A percentile compares a stretch with the other conserved stretches of the same genome.
phyloP scores from a whole-genome alignment of 2,113 vertebrate genomes.

The Aplodontia rufa region DNA sequence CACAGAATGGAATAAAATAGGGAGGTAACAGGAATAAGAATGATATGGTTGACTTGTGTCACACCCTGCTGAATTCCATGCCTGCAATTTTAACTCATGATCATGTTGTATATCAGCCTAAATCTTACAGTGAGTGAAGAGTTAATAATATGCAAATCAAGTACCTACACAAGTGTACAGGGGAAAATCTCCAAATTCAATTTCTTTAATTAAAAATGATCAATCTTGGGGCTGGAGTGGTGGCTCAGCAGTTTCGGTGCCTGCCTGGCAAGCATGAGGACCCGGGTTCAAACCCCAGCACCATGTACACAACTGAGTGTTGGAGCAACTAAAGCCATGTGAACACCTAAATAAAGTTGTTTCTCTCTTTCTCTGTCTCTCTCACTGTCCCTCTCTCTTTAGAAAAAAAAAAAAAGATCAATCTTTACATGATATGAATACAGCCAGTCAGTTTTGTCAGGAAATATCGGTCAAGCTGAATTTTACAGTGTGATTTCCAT shows the following conservation, averaged over 20 bases:
- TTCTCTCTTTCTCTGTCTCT: no score
- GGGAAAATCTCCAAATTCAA: background rate
- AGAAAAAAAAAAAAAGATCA: no score
- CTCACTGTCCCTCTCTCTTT: no score
- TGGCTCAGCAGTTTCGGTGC: no score
- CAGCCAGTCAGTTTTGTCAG: background rate
- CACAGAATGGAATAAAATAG: background rate
- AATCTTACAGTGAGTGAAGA: background rate
- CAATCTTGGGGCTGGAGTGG: no score
- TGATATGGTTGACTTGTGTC: background rate
- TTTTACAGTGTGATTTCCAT: background rate
- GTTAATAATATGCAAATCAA: constrained; percentile 10
- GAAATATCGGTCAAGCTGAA: background rate
- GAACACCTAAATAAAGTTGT: no score
- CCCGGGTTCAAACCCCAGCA: no score
- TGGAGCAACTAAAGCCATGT: no score
- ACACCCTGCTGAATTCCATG: background rate
- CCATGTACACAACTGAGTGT: no score
- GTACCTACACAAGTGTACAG: background rate
- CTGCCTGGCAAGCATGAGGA: no score
- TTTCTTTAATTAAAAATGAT: background rate
- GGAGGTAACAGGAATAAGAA: background rate
- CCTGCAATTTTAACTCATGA: background rate
- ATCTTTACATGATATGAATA: background rate
- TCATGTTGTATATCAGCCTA: background rate